A percentile compares a stretch with the other conserved stretches of the same genome.
phyloP scores from a whole-genome alignment of 2,888 invertebrate genomes.

The Odontocerum albicorne region DNA sequence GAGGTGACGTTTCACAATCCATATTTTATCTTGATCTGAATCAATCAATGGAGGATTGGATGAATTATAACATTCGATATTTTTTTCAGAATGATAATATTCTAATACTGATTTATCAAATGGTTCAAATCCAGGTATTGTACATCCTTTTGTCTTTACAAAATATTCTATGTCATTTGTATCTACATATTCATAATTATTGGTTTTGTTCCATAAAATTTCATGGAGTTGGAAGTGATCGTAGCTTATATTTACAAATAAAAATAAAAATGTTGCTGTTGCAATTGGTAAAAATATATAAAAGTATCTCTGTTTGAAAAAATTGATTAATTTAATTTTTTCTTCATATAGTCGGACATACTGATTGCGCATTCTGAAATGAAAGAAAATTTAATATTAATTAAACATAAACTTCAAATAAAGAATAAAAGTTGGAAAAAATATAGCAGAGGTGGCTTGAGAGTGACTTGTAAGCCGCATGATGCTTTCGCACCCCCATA shows the following conservation, averaged over 20 bases:
- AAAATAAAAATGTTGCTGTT: conserved; percentile 47
- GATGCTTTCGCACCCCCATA: too few species aligned
- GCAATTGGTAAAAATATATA: conserved; percentile 46
- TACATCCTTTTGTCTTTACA: conserved; percentile 67
- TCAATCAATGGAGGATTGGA: conserved; percentile 56
- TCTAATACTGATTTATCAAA: conserved; percentile 59
- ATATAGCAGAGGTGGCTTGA: too few species aligned
- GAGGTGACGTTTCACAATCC: conserved; percentile 53
- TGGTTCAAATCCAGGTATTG: conserved; percentile 65
- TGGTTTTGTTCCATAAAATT: conserved; percentile 36
- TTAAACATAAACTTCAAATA: conserved; percentile 23
- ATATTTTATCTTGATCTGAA: conserved; percentile 62
- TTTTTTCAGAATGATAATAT: conserved; percentile 54
- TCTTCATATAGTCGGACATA: conserved; percentile 22
- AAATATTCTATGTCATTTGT: conserved; percentile 48
- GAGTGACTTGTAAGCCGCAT: too few species aligned
- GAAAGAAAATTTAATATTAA: background rate
- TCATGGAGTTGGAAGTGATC: conserved; percentile 44
- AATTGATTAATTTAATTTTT: conserved; percentile 12
- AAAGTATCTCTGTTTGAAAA: conserved; percentile 46
- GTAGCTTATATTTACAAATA: conserved; percentile 46
- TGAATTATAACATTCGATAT: conserved; percentile 56
- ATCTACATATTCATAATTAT: conserved; percentile 39
- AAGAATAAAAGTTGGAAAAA: conserved; percentile 15
- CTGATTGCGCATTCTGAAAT: conserved; percentile 22